A percentile compares a stretch with the other conserved stretches of the same genome.
These are phyloP conservation scores for Gastrophryne carolinensis DNA, from an alignment of 2,797 vertebrate species.

Conservation along the genomic window DNA sequence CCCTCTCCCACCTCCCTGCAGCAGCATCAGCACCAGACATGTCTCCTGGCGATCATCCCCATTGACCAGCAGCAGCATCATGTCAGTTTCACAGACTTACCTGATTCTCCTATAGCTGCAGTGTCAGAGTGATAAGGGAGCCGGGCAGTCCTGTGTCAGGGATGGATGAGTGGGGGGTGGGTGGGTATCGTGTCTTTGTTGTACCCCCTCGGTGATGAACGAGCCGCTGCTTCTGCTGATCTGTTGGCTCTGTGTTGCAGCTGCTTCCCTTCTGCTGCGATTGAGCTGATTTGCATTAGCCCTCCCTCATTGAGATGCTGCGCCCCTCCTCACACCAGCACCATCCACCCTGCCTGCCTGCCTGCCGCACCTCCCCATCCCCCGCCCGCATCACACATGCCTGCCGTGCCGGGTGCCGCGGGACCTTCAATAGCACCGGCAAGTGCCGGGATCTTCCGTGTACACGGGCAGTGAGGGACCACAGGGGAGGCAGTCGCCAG, in stretches of 20 bases:
- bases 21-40: neutral
- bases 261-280: constrained; percentile 70
- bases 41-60: neutral
- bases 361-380: neutral
- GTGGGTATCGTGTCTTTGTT: constrained; percentile 66
- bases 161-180: constrained; percentile 5
- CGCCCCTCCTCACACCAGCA: constrained; percentile 67
- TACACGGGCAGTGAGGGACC: neutral
- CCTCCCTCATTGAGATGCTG: constrained; percentile 76
- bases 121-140: neutral
- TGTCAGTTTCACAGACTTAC: constrained; percentile 18
- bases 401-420: neutral
- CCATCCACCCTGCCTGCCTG: constrained; percentile 55
- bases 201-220: constrained; percentile 61
- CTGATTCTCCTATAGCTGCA: neutral
- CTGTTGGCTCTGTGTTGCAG: constrained; percentile 61
- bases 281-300: constrained; percentile 78
- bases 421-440: neutral
- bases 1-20: constrained; percentile 12
- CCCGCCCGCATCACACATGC: constrained; percentile 22
- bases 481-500: no score
- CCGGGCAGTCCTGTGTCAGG: constrained; percentile 15
- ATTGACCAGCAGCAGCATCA: neutral
- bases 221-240: constrained; percentile 53
- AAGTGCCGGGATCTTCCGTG: neutral